These are phyloP conservation scores for Psilopsiagon aymara DNA, from an alignment of 2,113 vertebrate genomes.

Conservation along the genomic window DNA sequence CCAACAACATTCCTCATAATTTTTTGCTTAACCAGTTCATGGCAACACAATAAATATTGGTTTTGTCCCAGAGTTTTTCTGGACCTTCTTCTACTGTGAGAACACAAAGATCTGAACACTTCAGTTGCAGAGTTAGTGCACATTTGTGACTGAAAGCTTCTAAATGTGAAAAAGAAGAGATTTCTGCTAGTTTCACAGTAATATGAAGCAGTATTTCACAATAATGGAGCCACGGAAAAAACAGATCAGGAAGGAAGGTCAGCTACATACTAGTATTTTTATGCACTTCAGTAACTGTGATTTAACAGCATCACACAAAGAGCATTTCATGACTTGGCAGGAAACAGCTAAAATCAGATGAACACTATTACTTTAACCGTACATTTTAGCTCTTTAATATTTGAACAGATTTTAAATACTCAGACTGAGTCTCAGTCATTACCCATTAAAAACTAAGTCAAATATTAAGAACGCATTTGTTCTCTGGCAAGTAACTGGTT, in stretches of 20 bases:
- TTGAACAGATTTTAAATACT: not conserved
- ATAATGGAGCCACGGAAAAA: not conserved
- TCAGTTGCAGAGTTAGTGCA: not conserved
- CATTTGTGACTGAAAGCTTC: not conserved
- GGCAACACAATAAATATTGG: accelerated
- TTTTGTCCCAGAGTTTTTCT: not conserved
- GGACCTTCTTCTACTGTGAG: not conserved
- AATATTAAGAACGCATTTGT: not conserved
- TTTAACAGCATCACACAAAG: not conserved
- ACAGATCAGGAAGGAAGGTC: not conserved
- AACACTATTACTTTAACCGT: not conserved
- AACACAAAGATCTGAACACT: not conserved
- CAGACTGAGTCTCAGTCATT: accelerated
- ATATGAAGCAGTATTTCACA: not conserved
- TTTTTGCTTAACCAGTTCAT: not conserved
- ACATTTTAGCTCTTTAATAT: not conserved
- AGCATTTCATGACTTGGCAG: not conserved
- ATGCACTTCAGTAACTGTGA: not conserved
- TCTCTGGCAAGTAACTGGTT: not conserved
- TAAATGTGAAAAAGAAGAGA: not conserved
- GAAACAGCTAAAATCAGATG: not conserved
- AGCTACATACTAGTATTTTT: not conserved
- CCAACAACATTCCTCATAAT: not conserved
- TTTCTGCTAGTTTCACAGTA: not conserved
- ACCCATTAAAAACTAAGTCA: not conserved